phyloP scores from a whole-genome alignment of 2,888 invertebrate genomes.

The Microctonus aethiopoides region DNA sequence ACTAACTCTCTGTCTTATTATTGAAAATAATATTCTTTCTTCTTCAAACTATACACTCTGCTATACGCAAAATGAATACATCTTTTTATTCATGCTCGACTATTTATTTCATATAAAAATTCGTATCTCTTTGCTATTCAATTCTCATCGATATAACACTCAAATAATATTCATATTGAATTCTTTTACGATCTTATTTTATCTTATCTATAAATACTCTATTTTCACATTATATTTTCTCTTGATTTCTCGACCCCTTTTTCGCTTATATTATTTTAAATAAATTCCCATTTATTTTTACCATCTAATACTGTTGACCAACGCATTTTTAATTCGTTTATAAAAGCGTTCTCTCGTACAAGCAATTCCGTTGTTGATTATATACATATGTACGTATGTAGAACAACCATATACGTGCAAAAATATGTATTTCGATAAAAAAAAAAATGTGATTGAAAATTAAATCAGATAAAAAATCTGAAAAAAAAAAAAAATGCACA shows the following conservation, averaged over 20 bases:
- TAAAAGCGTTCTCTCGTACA: not conserved
- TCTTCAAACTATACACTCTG: not conserved
- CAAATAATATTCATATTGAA: not conserved
- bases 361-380: not conserved
- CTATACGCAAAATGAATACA: no score
- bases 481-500: not conserved
- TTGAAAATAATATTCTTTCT: not conserved
- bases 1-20: not conserved
- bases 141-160: not conserved
- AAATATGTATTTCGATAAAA: not conserved
- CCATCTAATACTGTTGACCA: not conserved
- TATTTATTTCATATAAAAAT: not conserved
- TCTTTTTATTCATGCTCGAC: not conserved
- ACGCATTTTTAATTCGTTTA: constrained; percentile 7
- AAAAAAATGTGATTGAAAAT: not conserved
- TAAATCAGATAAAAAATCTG: not conserved
- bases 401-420: not conserved
- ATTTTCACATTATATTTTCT: constrained; percentile 4
- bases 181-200: not conserved
- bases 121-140: not conserved
- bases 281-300: constrained; percentile 5
- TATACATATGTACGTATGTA: not conserved
- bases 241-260: no score
- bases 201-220: not conserved
- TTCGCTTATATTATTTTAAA: not conserved